Conservation (phyloP, 1,140 invertebrate species). For the Contarinia nasturtii region DNA sequence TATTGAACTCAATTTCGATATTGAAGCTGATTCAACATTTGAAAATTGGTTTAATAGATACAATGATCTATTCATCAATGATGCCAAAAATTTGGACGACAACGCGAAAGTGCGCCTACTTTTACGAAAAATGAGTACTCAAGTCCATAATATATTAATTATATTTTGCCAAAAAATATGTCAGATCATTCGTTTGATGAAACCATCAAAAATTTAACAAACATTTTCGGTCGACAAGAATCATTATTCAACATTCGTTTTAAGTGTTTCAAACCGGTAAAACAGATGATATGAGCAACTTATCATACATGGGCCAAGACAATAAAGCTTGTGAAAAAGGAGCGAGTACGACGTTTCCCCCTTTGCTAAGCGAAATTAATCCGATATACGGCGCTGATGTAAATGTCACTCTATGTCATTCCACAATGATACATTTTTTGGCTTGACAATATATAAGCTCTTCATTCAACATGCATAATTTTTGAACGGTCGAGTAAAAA, state of each 20-base stretch:
- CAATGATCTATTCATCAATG: constrained; percentile 3
- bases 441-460: too few species aligned
- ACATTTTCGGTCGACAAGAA: constrained; percentile 2
- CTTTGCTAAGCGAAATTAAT: too few species aligned
- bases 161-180: constrained; percentile 3
- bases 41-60: constrained; percentile 4
- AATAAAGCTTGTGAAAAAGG: constrained; percentile 3
- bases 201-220: constrained; percentile 3
- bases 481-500: too few species aligned
- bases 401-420: too few species aligned
- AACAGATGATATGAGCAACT: constrained; percentile 1
- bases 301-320: background rate
- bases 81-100: constrained; percentile 4
- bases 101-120: constrained; percentile 3
- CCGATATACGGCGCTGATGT: too few species aligned
- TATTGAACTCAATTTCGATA: too few species aligned
- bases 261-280: constrained; percentile 3
- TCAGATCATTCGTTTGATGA: constrained; percentile 2
- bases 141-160: constrained; percentile 4
- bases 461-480: too few species aligned
- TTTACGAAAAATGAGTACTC: constrained; percentile 2
- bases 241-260: constrained; percentile 3
- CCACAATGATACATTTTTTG: too few species aligned
- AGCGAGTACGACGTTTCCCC: too few species aligned
- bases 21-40: constrained; percentile 1